phyloP scores from a whole-genome alignment of 2,113 vertebrate genomes.

The Pholis gunnellus region DNA sequence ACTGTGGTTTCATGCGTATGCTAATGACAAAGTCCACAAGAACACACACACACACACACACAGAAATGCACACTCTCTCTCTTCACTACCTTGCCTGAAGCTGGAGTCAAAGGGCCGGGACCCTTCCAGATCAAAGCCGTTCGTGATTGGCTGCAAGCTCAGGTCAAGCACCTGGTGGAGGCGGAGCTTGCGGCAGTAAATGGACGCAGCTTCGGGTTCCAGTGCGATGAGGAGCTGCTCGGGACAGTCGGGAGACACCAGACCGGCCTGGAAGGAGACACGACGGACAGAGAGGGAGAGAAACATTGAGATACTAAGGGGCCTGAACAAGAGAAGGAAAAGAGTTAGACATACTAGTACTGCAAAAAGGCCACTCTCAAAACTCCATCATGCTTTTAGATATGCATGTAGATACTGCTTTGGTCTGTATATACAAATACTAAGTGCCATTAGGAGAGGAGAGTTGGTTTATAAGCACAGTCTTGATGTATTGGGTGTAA shows the following conservation, averaged over 20 bases:
- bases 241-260: slow-evolving; percentile 88
- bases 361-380: background rate
- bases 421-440: background rate
- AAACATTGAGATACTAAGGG: background rate
- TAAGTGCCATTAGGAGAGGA: background rate
- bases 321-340: background rate
- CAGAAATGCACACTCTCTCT: background rate
- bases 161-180: slow-evolving; percentile 94
- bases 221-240: slow-evolving; percentile 95
- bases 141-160: slow-evolving; percentile 83
- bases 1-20: slow-evolving; percentile 67
- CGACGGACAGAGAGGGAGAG: background rate
- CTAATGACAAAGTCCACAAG: slow-evolving; percentile 49
- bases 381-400: background rate
- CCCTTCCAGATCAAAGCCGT: slow-evolving; percentile 80
- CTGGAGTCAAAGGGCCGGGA: slow-evolving; percentile 88
- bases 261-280: slow-evolving; percentile 86
- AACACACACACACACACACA: background rate
- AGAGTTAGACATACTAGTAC: background rate
- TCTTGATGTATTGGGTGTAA: slow-evolving; percentile 29
- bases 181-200: slow-evolving; percentile 95
- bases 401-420: background rate
- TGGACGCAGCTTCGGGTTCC: slow-evolving; percentile 95
- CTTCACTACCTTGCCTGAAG: slow-evolving; percentile 92
- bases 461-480: background rate